phyloP scores from a whole-genome alignment of 2,888 invertebrate species.

The Monopis laevigella region DNA sequence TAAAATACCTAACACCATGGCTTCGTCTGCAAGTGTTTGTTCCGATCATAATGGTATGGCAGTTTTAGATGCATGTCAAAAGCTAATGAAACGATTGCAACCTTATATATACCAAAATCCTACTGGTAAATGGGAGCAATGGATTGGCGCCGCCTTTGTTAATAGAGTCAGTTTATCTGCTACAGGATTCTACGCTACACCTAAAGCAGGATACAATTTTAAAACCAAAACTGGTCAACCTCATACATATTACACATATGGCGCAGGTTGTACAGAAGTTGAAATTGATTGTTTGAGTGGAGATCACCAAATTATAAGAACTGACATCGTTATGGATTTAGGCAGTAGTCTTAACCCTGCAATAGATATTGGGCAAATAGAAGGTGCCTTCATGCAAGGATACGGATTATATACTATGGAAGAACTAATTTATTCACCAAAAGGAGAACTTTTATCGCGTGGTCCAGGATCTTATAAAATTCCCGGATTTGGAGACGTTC shows the following conservation, averaged over 20 bases:
- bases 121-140: slow-evolving; percentile 75
- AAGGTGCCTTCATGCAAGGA: slow-evolving; percentile 88
- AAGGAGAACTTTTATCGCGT: slow-evolving; percentile 75
- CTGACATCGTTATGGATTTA: slow-evolving; percentile 91
- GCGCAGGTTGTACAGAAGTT: slow-evolving; percentile 79
- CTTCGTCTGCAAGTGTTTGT: slow-evolving; percentile 80
- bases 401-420: slow-evolving; percentile 85
- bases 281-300: slow-evolving; percentile 88
- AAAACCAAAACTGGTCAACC: slow-evolving; percentile 69
- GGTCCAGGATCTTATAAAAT: slow-evolving; percentile 89
- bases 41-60: slow-evolving; percentile 87
- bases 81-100: slow-evolving; percentile 70
- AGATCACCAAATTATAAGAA: slow-evolving; percentile 80
- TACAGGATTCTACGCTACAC: slow-evolving; percentile 75
- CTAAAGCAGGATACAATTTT: slow-evolving; percentile 69
- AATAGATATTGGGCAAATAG: slow-evolving; percentile 89
- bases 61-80: slow-evolving; percentile 75
- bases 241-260: slow-evolving; percentile 80
- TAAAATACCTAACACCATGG: slow-evolving; percentile 81
- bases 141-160: slow-evolving; percentile 74
- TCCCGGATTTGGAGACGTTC: slow-evolving; percentile 85
- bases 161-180: slow-evolving; percentile 76
- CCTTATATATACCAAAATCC: slow-evolving; percentile 73
- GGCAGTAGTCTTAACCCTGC: slow-evolving; percentile 89
- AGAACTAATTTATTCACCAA: slow-evolving; percentile 79